Percentiles rank a stretch among this genome's conserved stretches.
phyloP scores from a whole-genome alignment of 2,113 vertebrate species.

The Dipodomys spectabilis region DNA sequence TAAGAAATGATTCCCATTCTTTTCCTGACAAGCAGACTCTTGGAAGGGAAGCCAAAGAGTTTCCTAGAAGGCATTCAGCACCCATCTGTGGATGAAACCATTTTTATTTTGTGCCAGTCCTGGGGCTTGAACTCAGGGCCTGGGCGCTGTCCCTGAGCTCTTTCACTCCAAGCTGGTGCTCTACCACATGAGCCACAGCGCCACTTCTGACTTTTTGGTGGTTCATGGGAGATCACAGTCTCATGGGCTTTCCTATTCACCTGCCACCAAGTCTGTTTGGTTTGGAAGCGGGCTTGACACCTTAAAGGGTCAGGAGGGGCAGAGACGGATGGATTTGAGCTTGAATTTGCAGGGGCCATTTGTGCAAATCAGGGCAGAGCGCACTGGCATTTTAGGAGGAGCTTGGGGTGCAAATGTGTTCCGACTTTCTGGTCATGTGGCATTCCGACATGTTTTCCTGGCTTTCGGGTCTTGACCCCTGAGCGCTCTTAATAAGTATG shows the following conservation, averaged over 20 bases:
- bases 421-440: neutral
- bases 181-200: too few relatives aligned
- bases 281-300: neutral
- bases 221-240: too few relatives aligned
- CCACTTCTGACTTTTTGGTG: too few relatives aligned
- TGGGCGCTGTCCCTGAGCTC: too few relatives aligned
- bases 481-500: conserved; percentile 66
- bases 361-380: neutral
- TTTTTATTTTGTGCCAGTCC: neutral
- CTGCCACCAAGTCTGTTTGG: neutral
- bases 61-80: neutral
- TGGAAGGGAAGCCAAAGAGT: conserved; percentile 55
- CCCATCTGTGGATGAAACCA: neutral
- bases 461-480: conserved; percentile 12
- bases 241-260: too few relatives aligned
- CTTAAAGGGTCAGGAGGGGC: neutral
- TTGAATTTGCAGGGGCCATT: neutral
- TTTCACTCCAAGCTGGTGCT: too few relatives aligned
- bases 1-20: neutral
- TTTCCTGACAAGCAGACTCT: conserved; percentile 30
- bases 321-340: neutral
- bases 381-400: neutral
- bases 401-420: conserved; percentile 15
- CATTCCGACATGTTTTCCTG: neutral
- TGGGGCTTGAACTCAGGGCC: too few relatives aligned